phyloP scores from a whole-genome alignment of 1,140 invertebrate genomes.

The Pollicipes pollicipes region DNA sequence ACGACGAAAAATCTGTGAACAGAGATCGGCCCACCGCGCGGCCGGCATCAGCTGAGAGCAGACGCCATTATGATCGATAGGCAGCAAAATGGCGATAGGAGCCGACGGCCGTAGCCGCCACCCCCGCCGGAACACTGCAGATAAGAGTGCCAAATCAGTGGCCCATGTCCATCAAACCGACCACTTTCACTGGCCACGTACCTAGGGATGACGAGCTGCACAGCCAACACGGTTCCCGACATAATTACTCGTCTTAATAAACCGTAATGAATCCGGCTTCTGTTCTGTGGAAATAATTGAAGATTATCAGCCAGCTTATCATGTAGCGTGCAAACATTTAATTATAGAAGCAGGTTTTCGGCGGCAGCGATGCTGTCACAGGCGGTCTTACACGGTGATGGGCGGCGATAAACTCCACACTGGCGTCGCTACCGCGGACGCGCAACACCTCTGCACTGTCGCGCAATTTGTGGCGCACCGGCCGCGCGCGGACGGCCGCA shows the following conservation, averaged over 20 bases:
- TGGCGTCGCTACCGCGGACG: no score
- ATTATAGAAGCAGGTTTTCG: background rate
- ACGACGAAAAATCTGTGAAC: no score
- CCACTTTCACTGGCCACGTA: no score
- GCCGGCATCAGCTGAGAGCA: no score
- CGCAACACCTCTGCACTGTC: background rate
- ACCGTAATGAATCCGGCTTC: background rate
- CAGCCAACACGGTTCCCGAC: no score
- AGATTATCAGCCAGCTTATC: background rate
- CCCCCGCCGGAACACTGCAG: background rate
- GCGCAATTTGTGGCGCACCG: background rate
- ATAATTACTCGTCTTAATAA: background rate
- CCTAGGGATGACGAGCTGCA: no score
- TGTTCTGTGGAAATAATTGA: background rate
- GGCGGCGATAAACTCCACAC: background rate
- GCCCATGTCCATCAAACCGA: background rate
- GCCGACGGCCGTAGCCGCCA: no score
- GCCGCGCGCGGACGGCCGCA: background rate
- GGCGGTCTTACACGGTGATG: background rate
- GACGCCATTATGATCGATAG: background rate
- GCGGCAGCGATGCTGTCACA: background rate
- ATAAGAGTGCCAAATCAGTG: background rate
- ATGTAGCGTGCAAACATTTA: background rate
- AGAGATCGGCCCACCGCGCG: no score
- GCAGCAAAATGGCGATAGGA: background rate